phyloP scores from a whole-genome alignment of 30 jellyfish, hydroid and myxozoan genomes.

The Sanderia malayensis region DNA sequence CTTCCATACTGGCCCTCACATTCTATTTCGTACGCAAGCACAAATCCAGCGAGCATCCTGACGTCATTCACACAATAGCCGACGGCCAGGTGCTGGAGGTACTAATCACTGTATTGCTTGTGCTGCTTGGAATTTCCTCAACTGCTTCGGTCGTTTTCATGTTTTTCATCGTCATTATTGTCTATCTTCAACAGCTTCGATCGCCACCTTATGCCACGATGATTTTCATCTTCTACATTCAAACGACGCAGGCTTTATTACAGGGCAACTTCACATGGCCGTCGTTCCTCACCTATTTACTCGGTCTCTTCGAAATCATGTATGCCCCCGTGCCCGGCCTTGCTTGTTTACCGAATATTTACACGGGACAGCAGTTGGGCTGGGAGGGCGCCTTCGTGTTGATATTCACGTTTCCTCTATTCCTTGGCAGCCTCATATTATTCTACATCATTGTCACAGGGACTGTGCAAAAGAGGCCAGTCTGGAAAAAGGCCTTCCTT shows the following conservation, averaged over 20 bases:
- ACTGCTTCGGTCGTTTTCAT: constrained; percentile 90
- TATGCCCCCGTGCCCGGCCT: constrained; percentile 99
- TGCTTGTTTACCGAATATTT: constrained; percentile 93
- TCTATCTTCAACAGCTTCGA: constrained; percentile 88
- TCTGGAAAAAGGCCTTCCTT: constrained; percentile 85
- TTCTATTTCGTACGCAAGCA: constrained; percentile 90
- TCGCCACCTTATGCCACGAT: constrained; percentile 97
- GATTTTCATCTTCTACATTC: constrained; percentile 96
- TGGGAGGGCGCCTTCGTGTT: constrained; percentile 98
- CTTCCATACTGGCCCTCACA: constrained; percentile 77
- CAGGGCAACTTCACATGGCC: constrained; percentile 99
- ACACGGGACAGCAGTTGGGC: constrained; percentile 89
- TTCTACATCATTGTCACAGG: constrained; percentile 80
- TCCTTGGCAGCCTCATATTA: constrained; percentile 80
- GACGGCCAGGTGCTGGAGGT: constrained; percentile 89
- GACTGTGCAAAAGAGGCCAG: constrained; percentile 93
- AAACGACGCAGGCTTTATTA: constrained; percentile 87
- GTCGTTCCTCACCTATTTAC: constrained; percentile 66
- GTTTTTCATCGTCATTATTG: constrained; percentile 86
- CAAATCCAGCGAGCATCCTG: constrained; percentile 45
- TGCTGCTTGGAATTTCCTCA: constrained; percentile 93
- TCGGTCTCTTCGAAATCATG: constrained; percentile 85
- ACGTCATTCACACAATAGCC: constrained; percentile 59
- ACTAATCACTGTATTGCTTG: constrained; percentile 75
- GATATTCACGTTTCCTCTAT: constrained; percentile 71